These are phyloP conservation scores for Ascidia mentula DNA, from an alignment of 23 tunicate species.

Conservation along the genomic window DNA sequence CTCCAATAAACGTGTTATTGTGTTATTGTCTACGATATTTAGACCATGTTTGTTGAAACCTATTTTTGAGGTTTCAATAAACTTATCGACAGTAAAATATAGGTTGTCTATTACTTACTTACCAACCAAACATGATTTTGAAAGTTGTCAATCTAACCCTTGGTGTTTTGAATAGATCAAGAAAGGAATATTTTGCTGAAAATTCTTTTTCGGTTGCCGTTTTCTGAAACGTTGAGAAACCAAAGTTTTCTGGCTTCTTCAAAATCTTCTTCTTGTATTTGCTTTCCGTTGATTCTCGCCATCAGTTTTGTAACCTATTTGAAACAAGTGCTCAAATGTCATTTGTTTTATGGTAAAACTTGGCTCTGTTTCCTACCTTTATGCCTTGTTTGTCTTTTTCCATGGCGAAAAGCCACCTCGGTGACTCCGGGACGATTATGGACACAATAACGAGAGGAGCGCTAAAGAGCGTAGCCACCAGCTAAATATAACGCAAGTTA, in stretches of 20 bases:
- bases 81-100: too few species aligned
- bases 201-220: too few species aligned
- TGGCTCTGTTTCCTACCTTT: not conserved
- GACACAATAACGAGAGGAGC: not conserved
- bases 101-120: too few species aligned
- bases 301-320: conserved; percentile 9
- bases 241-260: conserved; percentile 6
- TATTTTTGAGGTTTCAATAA: too few species aligned
- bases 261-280: conserved; percentile 14
- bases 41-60: too few species aligned
- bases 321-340: too few species aligned
- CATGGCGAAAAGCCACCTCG: conserved; percentile 10
- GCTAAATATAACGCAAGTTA: too few species aligned
- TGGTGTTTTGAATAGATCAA: not conserved
- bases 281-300: conserved; percentile 16
- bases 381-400: not conserved
- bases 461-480: not conserved
- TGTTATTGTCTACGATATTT: too few species aligned
- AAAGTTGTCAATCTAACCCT: not conserved
- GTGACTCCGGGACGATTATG: conserved; percentile 15
- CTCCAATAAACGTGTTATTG: too few species aligned
- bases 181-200: not conserved
- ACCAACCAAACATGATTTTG: not conserved
- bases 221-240: too few species aligned
- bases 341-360: too few species aligned